Conservation (phyloP, 2,797 vertebrate species). For the Agapornis canus region DNA sequence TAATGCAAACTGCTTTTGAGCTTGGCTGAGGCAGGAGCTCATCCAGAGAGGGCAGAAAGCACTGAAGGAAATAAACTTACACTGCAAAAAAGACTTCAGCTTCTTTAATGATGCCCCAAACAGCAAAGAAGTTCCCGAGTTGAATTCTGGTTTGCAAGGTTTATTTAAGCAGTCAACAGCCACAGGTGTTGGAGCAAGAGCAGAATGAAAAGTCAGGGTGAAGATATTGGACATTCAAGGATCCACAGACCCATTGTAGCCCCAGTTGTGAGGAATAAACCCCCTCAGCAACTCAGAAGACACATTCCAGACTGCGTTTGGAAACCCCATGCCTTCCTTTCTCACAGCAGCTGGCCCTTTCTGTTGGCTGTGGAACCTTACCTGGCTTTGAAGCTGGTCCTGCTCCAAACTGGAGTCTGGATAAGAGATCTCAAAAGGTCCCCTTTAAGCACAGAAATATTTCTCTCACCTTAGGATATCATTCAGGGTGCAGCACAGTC, state of each 20-base stretch:
- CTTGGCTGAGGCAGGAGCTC: neutral
- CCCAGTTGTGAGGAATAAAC: constrained; percentile 74
- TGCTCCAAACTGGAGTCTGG: neutral
- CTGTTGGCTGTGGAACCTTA: neutral
- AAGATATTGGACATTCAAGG: constrained; percentile 86
- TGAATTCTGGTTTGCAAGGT: constrained; percentile 74
- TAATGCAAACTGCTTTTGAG: neutral
- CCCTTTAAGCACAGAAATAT: neutral
- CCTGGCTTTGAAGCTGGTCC: neutral
- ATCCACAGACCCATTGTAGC: constrained; percentile 81
- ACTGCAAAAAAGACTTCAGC: constrained; percentile 65
- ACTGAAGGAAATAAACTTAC: neutral
- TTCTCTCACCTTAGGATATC: neutral
- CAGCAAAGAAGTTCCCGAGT: constrained; percentile 82
- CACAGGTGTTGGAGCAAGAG: constrained; percentile 85
- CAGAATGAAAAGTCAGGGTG: constrained; percentile 89
- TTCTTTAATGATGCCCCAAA: constrained; percentile 83
- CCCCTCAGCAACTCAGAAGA: neutral
- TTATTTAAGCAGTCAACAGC: constrained; percentile 75
- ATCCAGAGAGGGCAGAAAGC: neutral
- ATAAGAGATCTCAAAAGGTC: neutral
- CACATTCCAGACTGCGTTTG: neutral
- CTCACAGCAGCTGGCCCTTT: neutral
- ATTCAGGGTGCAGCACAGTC: neutral
- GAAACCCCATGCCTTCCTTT: neutral